phyloP scores from a whole-genome alignment of 2,888 invertebrate species.

The Eupithecia abbreviata region DNA sequence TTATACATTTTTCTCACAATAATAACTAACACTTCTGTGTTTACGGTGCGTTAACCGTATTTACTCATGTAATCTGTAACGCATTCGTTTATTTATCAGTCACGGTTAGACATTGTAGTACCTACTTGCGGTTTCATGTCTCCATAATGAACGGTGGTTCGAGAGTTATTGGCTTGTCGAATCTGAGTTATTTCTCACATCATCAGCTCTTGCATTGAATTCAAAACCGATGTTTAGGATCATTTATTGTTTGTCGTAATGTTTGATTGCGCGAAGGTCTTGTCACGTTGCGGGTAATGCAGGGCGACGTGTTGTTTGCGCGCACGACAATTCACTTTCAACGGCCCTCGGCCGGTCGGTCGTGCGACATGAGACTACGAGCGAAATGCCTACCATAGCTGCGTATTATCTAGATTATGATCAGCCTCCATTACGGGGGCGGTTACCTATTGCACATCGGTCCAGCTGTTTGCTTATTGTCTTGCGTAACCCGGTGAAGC shows the following conservation, averaged over 20 bases:
- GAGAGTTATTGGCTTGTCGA: conserved; percentile 17
- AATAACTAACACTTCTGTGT: conserved; percentile 32
- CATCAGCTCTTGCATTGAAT: conserved; percentile 28
- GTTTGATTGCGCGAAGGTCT: conserved; percentile 67
- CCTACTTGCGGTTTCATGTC: conserved; percentile 7
- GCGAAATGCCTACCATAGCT: conserved; percentile 70
- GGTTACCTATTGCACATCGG: conserved; percentile 74
- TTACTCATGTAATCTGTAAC: conserved; percentile 30
- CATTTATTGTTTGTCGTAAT: conserved; percentile 59
- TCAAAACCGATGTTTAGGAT: conserved; percentile 28
- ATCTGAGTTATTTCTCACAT: conserved; percentile 26
- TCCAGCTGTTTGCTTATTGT: conserved; percentile 74
- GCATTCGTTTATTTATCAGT: conserved; percentile 24
- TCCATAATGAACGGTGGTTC: conserved; percentile 15
- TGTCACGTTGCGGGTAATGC: conserved; percentile 69
- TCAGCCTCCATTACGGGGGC: conserved; percentile 71
- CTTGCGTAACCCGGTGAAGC: conserved; percentile 79
- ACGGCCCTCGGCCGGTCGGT: conserved; percentile 56
- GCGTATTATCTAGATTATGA: conserved; percentile 77
- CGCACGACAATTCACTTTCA: conserved; percentile 78
- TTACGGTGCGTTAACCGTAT: conserved; percentile 27
- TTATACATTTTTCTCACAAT: conserved; percentile 37
- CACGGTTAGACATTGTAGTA: conserved; percentile 8
- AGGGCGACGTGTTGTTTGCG: conserved; percentile 63
- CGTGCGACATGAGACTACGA: conserved; percentile 76